Percentiles rank a stretch among this genome's conserved stretches.
Conservation (phyloP, 37 sponge, comb jelly and placozoan species). For the Cladorhizidae sp. region DNA sequence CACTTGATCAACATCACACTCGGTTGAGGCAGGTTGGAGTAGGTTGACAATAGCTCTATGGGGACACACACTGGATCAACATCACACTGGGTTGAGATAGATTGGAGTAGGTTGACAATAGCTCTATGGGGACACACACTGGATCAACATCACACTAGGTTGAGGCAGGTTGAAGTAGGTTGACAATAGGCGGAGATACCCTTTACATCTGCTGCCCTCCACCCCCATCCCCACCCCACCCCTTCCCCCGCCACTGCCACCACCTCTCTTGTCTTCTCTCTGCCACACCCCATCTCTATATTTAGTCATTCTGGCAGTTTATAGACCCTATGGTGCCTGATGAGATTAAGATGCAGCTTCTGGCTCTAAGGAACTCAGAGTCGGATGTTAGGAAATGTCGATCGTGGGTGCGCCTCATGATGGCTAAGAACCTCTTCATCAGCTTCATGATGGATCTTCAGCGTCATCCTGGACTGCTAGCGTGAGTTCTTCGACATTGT, state of each 20-base stretch:
- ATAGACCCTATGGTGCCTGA: slow-evolving; percentile 58
- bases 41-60: too few species aligned
- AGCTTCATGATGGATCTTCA: slow-evolving; percentile 55
- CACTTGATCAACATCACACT: too few species aligned
- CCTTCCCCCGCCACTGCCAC: neutral
- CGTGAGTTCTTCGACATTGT: too few species aligned
- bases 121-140: too few species aligned
- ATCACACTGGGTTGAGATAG: too few species aligned
- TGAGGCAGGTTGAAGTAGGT: too few species aligned
- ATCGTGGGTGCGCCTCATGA: slow-evolving; percentile 58
- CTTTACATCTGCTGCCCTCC: too few species aligned
- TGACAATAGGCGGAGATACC: too few species aligned
- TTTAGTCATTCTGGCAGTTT: slow-evolving; percentile 78
- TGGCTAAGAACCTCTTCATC: slow-evolving; percentile 39
- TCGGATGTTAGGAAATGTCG: slow-evolving; percentile 73
- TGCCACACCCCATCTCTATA: neutral
- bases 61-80: too few species aligned
- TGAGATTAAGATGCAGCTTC: slow-evolving; percentile 59
- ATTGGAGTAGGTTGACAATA: too few species aligned
- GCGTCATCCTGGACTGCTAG: slow-evolving; percentile 55
- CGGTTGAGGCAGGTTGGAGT: too few species aligned
- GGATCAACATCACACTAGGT: too few species aligned
- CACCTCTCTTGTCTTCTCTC: neutral
- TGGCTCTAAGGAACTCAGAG: slow-evolving; percentile 41
- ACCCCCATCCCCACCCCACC: neutral